phyloP scores from a whole-genome alignment of 37 sponge, comb jelly and placozoan genomes.

The Agelas oroides region DNA sequence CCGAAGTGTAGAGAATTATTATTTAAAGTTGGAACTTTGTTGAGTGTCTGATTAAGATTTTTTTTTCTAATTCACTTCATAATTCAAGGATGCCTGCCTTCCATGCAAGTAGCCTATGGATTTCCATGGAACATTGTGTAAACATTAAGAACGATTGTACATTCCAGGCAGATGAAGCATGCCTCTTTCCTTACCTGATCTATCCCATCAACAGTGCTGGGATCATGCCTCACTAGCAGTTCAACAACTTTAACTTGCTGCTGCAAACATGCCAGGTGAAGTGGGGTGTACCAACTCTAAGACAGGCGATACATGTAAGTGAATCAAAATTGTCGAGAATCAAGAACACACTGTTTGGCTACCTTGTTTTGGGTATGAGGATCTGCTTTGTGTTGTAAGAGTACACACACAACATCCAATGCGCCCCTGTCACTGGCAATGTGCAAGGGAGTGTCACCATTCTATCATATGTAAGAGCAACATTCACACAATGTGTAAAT shows the following conservation, averaged over 20 bases:
- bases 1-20: too few species aligned
- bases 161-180: too few species aligned
- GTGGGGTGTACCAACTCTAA: not conserved
- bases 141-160: too few species aligned
- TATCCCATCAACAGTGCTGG: conserved; percentile 24
- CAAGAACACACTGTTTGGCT: not conserved
- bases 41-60: too few species aligned
- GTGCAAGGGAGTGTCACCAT: conserved; percentile 75
- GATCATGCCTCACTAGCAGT: conserved; percentile 9
- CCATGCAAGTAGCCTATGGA: too few species aligned
- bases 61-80: too few species aligned
- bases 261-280: conserved; percentile 19
- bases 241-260: conserved; percentile 8
- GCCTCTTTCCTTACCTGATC: conserved; percentile 5
- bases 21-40: too few species aligned
- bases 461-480: not conserved
- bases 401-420: conserved; percentile 15
- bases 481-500: not conserved
- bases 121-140: too few species aligned
- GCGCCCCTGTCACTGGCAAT: conserved; percentile 19
- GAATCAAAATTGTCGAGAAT: too few species aligned
- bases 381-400: conserved; percentile 35
- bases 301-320: not conserved
- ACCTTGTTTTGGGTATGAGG: conserved; percentile 15
- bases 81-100: too few species aligned